Evolutionary conservation across 2,113 vertebrate genomes (phyloP).

Genomic region (Pangasianodon gigas): DNA sequence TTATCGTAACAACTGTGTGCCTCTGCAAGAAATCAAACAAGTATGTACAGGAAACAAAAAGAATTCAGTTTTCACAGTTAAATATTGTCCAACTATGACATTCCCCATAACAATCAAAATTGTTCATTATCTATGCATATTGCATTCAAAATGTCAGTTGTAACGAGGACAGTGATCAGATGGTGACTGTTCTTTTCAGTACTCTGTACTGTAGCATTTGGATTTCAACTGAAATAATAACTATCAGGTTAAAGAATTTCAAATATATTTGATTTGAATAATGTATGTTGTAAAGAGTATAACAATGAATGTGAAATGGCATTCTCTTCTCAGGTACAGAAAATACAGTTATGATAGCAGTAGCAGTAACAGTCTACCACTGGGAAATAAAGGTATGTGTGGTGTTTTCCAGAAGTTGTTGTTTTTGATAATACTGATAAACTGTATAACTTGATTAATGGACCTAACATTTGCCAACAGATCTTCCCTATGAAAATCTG

Average conservation of each 20-base stretch:
- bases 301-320: neutral
- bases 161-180: neutral
- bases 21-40: constrained; percentile 53
- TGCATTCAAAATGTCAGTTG: neutral
- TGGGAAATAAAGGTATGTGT: constrained; percentile 33
- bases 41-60: neutral
- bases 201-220: neutral
- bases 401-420: neutral
- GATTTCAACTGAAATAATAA: neutral
- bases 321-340: constrained; percentile 33
- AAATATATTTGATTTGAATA: neutral
- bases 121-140: neutral
- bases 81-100: neutral
- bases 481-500: constrained; percentile 45
- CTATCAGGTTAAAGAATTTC: neutral
- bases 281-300: neutral
- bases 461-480: constrained; percentile 45
- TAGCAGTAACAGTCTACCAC: constrained; percentile 1
- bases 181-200: neutral
- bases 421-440: neutral
- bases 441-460: neutral
- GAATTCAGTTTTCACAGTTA: neutral
- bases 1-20: constrained; percentile 48
- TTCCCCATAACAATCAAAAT: neutral
- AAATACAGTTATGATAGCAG: constrained; percentile 14